phyloP scores from a whole-genome alignment of 2,888 invertebrate species.

The Gymnosoma rotundatum region DNA sequence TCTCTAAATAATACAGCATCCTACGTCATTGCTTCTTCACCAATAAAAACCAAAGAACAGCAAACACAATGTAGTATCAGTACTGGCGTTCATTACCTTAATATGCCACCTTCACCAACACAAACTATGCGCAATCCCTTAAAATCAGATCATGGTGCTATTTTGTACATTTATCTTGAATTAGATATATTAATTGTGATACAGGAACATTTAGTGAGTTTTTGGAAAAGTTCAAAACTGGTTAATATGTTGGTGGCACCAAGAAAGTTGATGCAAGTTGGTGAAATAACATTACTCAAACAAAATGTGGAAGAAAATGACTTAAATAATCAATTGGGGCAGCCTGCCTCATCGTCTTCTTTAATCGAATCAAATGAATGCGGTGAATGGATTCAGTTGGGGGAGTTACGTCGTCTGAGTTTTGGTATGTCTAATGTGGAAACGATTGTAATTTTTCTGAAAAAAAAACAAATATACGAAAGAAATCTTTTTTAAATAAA shows the following conservation, averaged over 20 bases:
- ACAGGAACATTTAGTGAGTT: conserved; percentile 78
- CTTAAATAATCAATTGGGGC: conserved; percentile 45
- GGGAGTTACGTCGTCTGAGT: conserved; percentile 76
- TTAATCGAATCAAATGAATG: conserved; percentile 21
- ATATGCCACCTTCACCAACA: conserved; percentile 66
- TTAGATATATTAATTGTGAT: conserved; percentile 79
- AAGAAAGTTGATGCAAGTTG: conserved; percentile 30
- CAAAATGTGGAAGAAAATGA: conserved; percentile 17
- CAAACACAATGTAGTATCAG: conserved; percentile 61
- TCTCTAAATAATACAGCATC: conserved; percentile 36
- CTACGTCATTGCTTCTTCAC: conserved; percentile 23
- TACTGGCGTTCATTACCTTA: conserved; percentile 73
- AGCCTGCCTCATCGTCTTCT: conserved; percentile 34
- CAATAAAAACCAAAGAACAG: conserved; percentile 68
- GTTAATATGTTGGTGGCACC: conserved; percentile 74
- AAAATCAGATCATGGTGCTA: conserved; percentile 76
- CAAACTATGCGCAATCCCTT: conserved; percentile 78
- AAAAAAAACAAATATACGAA: no score
- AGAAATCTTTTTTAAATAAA: no score
- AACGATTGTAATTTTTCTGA: no score
- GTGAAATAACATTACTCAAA: conserved; percentile 33
- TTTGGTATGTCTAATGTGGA: conserved; percentile 73
- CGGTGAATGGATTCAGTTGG: conserved; percentile 78
- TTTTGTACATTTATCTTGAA: conserved; percentile 79
- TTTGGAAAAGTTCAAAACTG: conserved; percentile 80